Evolutionary conservation across 2,888 invertebrate species (phyloP).

Genomic region (Clepsis dumicolana): DNA sequence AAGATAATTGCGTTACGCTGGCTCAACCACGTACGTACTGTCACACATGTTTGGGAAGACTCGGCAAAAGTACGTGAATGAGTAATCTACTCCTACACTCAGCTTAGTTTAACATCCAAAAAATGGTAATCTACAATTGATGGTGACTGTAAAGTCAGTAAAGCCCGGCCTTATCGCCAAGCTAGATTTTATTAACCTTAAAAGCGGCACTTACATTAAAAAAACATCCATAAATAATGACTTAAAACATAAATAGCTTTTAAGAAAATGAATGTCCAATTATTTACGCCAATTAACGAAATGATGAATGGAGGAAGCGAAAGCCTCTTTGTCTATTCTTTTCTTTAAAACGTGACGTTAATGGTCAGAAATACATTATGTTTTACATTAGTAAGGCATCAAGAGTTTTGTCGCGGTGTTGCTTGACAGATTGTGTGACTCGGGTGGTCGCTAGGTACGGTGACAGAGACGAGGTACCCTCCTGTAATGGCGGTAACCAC

Average conservation of each 20-base stretch:
- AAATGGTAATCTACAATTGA: neutral
- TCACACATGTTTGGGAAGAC: no score
- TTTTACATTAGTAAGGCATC: conserved; percentile 12
- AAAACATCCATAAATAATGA: conserved; percentile 29
- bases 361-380: conserved; percentile 15
- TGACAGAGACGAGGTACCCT: no score
- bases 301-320: conserved; percentile 28
- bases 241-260: conserved; percentile 30
- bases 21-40: no score
- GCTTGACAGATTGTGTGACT: neutral
- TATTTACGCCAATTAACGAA: conserved; percentile 27
- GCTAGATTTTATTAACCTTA: neutral
- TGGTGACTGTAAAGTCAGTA: neutral
- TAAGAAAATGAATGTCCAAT: conserved; percentile 35
- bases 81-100: neutral
- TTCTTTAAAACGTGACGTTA: conserved; percentile 11
- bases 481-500: no score
- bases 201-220: conserved; percentile 11
- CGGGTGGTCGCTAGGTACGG: conserved; percentile 1
- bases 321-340: conserved; percentile 13
- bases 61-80: neutral
- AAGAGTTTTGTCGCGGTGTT: conserved; percentile 2
- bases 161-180: neutral
- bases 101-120: neutral
- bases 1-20: no score